phyloP scores from a whole-genome alignment of 2,888 invertebrate species.

The Cactoblastis cactorum region DNA sequence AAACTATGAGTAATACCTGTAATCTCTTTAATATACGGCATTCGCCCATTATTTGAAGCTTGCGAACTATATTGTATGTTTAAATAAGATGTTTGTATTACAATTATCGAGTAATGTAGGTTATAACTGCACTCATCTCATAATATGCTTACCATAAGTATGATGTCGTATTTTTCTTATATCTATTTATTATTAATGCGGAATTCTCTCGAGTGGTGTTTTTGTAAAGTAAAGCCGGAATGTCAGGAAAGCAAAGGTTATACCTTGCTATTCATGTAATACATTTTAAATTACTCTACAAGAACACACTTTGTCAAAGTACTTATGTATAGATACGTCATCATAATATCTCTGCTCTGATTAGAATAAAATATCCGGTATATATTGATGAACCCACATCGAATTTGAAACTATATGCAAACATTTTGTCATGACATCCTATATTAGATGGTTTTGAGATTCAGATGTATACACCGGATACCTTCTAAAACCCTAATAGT shows the following conservation, averaged over 20 bases:
- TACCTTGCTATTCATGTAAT: slow-evolving; percentile 2
- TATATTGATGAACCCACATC: background rate
- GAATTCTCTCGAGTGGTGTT: slow-evolving; percentile 40
- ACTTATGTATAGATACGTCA: background rate
- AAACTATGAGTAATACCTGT: slow-evolving; percentile 6
- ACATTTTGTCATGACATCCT: background rate
- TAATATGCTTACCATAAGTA: slow-evolving; percentile 58
- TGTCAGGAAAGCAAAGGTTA: background rate
- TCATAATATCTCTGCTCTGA: background rate
- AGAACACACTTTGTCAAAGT: background rate
- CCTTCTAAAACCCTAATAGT: background rate
- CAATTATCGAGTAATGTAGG: slow-evolving; percentile 57
- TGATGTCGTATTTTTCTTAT: slow-evolving; percentile 37
- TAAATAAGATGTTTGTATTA: slow-evolving; percentile 63
- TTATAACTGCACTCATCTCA: slow-evolving; percentile 59
- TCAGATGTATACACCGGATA: background rate
- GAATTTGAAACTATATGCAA: too few relatives aligned
- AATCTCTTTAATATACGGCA: slow-evolving; percentile 33
- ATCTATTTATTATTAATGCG: slow-evolving; percentile 32
- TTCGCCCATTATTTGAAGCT: slow-evolving; percentile 48
- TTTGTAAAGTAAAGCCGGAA: background rate
- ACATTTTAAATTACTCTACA: background rate
- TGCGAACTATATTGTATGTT: slow-evolving; percentile 49
- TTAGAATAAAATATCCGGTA: slow-evolving; percentile 1
- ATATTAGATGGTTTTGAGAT: too few relatives aligned